Evolutionary conservation across 2,888 invertebrate genomes (phyloP).

Genomic region (Phymatocera aterrima): DNA sequence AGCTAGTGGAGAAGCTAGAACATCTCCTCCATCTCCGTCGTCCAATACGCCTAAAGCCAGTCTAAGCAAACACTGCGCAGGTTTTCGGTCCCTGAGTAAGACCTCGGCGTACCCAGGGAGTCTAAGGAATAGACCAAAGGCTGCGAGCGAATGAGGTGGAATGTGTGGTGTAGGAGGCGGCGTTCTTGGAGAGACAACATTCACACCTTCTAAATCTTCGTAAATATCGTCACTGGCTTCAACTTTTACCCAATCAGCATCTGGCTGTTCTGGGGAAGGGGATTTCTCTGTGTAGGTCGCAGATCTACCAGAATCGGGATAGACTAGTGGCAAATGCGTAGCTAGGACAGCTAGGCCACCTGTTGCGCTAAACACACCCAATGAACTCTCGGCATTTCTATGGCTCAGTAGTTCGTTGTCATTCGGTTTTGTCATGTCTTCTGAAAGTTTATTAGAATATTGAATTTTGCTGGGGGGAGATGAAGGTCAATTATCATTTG

Average conservation of each 20-base stretch:
- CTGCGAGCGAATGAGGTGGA: slow-evolving; percentile 93
- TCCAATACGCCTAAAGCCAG: slow-evolving; percentile 93
- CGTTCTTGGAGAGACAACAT: slow-evolving; percentile 74
- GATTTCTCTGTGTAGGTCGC: slow-evolving; percentile 79
- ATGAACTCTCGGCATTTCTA: slow-evolving; percentile 76
- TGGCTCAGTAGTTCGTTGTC: slow-evolving; percentile 64
- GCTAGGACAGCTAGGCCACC: slow-evolving; percentile 94
- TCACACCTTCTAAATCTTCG: slow-evolving; percentile 78
- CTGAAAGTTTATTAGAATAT: slow-evolving; percentile 51
- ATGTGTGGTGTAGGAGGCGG: slow-evolving; percentile 79
- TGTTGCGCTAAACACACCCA: slow-evolving; percentile 91
- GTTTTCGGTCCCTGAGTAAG: slow-evolving; percentile 87
- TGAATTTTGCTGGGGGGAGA: background rate
- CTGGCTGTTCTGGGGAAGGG: slow-evolving; percentile 76
- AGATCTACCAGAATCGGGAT: slow-evolving; percentile 83
- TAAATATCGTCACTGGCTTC: slow-evolving; percentile 79
- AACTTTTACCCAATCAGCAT: slow-evolving; percentile 80
- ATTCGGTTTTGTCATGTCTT: slow-evolving; percentile 61
- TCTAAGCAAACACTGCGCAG: slow-evolving; percentile 90
- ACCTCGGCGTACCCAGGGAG: slow-evolving; percentile 95
- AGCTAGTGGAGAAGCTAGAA: slow-evolving; percentile 83
- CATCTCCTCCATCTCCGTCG: slow-evolving; percentile 92
- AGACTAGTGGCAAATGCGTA: slow-evolving; percentile 91
- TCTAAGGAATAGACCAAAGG: slow-evolving; percentile 92
- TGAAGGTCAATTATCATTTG: background rate